Conservation (phyloP, 2,888 invertebrate species). For the Polymixis flavicincta region DNA sequence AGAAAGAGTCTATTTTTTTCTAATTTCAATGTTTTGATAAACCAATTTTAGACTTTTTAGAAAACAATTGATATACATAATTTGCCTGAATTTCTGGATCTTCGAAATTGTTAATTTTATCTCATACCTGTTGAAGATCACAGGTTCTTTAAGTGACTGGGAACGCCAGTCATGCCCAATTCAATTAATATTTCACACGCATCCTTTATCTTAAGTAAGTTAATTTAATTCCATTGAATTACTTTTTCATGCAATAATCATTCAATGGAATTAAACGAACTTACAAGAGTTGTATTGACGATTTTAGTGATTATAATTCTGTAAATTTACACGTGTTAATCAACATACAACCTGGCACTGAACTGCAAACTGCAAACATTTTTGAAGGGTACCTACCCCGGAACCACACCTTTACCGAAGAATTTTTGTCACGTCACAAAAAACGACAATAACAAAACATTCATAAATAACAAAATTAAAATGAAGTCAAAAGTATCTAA, state of each 20-base stretch:
- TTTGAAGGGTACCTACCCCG: no score
- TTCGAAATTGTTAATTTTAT: not conserved
- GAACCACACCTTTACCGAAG: not conserved
- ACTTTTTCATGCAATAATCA: no score
- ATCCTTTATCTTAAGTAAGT: no score
- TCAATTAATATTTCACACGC: not conserved
- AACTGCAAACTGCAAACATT: no score
- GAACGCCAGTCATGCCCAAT: not conserved
- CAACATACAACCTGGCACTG: no score
- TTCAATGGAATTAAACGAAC: no score
- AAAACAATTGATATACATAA: not conserved
- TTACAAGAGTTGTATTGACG: no score
- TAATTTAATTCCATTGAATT: no score
- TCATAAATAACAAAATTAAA: slow-evolving; percentile 58
- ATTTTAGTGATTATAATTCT: no score
- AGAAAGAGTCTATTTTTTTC: no score
- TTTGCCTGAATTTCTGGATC: not conserved
- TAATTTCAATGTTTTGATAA: not conserved
- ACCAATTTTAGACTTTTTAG: not conserved
- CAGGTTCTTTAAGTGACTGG: not conserved
- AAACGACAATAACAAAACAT: slow-evolving; percentile 33
- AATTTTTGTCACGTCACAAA: slow-evolving; percentile 36
- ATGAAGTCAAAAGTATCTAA: slow-evolving; percentile 63
- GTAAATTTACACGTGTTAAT: no score
- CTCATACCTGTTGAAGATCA: not conserved